These are phyloP conservation scores for Phrynosoma platyrhinos DNA, from an alignment of 2,113 vertebrate species.

Conservation along the genomic window DNA sequence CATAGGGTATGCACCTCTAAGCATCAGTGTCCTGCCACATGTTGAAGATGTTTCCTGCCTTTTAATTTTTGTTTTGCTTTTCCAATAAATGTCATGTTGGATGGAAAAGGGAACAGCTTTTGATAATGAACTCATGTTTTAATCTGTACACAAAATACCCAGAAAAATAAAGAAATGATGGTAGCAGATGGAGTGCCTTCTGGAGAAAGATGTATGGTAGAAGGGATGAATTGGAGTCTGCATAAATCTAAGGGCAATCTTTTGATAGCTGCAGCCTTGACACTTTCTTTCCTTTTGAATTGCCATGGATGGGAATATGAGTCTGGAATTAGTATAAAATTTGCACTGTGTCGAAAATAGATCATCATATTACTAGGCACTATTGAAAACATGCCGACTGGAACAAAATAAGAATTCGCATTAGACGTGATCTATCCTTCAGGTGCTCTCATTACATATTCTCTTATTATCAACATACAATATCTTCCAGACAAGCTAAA, in stretches of 20 bases:
- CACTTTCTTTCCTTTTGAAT: slow-evolving; percentile 5
- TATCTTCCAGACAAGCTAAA: slow-evolving; percentile 39
- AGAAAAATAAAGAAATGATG: not conserved
- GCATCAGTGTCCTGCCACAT: too few species aligned
- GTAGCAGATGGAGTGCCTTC: not conserved
- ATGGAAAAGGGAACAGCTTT: not conserved
- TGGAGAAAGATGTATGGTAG: slow-evolving; percentile 1
- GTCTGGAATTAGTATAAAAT: slow-evolving; percentile 32
- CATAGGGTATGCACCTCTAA: not conserved
- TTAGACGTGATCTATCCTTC: not conserved
- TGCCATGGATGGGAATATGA: slow-evolving; percentile 2
- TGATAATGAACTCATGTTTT: not conserved
- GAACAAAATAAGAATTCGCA: not conserved
- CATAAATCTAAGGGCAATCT: slow-evolving; percentile 4
- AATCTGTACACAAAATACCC: not conserved
- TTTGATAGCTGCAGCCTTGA: not conserved
- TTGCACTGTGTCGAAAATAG: slow-evolving; percentile 3
- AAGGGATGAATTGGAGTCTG: not conserved
- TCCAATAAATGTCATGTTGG: not conserved
- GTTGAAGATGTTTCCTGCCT: not conserved
- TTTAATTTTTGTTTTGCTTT: not conserved
- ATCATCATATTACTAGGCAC: not conserved
- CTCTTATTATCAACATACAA: slow-evolving; percentile 24
- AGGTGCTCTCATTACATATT: slow-evolving; percentile 25
- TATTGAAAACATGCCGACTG: not conserved